A percentile compares a stretch with the other conserved stretches of the same genome.
Conservation (phyloP, 2,888 invertebrate genomes). For the Pristionchus japonicus region DNA sequence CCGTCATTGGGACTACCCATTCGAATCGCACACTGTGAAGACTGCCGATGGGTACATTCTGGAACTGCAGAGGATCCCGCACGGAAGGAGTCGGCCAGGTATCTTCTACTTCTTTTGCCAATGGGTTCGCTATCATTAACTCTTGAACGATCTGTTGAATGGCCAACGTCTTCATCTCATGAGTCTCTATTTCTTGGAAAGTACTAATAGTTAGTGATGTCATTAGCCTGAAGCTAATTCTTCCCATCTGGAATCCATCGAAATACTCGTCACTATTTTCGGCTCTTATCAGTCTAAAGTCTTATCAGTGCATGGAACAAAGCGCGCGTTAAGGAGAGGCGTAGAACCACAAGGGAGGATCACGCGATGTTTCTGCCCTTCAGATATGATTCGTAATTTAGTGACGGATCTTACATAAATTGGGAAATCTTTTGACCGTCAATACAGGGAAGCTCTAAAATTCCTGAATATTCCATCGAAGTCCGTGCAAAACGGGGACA, state of each 20-base stretch:
- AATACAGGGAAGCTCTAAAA: no score
- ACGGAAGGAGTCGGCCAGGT: neutral
- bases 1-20: constrained; percentile 24
- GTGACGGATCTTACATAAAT: neutral
- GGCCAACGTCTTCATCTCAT: no score
- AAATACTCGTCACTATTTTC: neutral
- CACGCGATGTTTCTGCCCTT: neutral
- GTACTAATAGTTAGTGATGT: no score
- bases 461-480: no score
- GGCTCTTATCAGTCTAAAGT: neutral
- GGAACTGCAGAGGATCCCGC: constrained; percentile 19
- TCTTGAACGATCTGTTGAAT: no score
- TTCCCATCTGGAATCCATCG: neutral
- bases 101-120: neutral
- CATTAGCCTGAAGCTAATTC: no score
- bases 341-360: neutral
- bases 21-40: constrained; percentile 29
- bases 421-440: no score
- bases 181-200: no score
- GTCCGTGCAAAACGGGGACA: neutral
- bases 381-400: neutral
- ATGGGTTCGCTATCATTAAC: no score
- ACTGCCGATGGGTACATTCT: constrained; percentile 40
- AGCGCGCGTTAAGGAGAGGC: neutral
- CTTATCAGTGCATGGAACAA: neutral